Conservation (phyloP, 2,797 vertebrate species). For the Mormyrus proboscirostris region DNA sequence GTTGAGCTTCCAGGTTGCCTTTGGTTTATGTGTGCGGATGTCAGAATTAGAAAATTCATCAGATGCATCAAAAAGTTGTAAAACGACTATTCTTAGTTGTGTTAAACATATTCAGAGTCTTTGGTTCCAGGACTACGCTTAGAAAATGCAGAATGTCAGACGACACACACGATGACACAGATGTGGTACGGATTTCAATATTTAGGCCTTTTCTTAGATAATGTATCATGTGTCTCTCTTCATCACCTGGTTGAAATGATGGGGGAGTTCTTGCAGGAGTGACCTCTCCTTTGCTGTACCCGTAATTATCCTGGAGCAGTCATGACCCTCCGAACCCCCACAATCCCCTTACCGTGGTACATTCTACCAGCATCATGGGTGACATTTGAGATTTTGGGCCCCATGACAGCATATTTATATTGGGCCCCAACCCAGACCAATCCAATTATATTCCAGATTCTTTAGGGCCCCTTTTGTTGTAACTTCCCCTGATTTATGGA, state of each 20-base stretch:
- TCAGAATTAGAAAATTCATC: neutral
- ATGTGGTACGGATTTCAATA: neutral
- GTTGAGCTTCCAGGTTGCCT: neutral
- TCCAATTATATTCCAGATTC: neutral
- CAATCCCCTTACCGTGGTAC: neutral
- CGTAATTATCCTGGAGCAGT: neutral
- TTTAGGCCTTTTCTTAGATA: neutral
- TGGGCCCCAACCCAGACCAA: neutral
- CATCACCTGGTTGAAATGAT: neutral
- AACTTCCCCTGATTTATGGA: neutral
- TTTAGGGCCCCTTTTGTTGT: neutral
- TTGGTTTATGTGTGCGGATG: neutral
- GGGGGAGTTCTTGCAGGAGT: neutral
- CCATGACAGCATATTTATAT: neutral
- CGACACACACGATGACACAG: neutral
- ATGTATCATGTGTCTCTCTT: neutral
- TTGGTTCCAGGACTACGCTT: neutral
- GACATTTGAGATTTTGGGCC: neutral
- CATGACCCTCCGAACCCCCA: neutral
- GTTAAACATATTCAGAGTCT: neutral
- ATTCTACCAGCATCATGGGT: neutral
- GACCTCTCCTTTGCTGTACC: neutral
- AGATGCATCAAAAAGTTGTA: neutral
- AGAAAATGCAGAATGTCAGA: neutral
- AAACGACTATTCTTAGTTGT: neutral